Conservation (phyloP, 2,113 vertebrate genomes). For the Pica pica region DNA sequence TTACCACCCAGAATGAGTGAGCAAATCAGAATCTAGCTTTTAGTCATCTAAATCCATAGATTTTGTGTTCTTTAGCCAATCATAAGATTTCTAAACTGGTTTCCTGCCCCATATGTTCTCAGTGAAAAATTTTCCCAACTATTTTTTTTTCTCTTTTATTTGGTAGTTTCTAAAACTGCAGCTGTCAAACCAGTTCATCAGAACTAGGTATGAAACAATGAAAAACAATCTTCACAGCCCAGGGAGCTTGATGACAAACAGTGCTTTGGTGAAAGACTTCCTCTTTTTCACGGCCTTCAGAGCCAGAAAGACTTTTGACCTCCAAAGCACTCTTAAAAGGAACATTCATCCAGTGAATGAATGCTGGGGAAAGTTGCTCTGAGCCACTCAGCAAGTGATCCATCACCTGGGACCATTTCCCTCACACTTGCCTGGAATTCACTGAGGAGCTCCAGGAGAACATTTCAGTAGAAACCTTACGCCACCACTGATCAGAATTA, state of each 20-base stretch:
- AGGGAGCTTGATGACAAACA: background rate
- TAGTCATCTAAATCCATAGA: background rate
- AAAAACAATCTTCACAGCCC: background rate
- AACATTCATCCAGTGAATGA: conserved; percentile 19
- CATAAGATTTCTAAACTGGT: background rate
- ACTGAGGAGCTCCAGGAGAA: background rate
- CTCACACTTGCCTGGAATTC: background rate
- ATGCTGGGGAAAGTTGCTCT: background rate
- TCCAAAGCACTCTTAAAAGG: background rate
- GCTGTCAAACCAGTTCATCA: background rate
- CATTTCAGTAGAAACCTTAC: background rate
- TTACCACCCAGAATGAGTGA: background rate
- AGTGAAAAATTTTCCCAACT: background rate
- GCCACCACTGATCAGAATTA: background rate
- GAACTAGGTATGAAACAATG: background rate
- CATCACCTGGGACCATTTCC: background rate
- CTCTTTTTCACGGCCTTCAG: conserved; percentile 9
- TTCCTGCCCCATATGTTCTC: background rate
- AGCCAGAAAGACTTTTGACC: conserved; percentile 23
- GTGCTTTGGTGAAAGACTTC: conserved; percentile 1
- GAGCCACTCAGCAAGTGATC: conserved; percentile 9
- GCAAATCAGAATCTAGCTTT: background rate
- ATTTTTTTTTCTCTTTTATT: background rate
- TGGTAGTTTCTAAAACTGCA: background rate
- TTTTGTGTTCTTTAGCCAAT: background rate